These are phyloP conservation scores for Nothura maculosa DNA, from an alignment of 2,797 vertebrate species.

Conservation along the genomic window DNA sequence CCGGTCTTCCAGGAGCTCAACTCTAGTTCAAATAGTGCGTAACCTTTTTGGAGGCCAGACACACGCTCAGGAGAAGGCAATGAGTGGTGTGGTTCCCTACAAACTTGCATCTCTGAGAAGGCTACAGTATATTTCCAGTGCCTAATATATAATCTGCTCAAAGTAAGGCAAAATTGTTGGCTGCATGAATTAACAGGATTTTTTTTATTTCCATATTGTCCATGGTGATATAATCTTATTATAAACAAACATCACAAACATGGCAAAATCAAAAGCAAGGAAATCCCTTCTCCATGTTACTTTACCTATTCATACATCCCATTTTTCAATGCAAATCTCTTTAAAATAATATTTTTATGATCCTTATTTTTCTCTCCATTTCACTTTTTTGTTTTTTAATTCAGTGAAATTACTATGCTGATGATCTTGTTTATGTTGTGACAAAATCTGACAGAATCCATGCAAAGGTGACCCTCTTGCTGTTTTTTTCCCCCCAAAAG, in stretches of 20 bases:
- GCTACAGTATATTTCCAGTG: not conserved
- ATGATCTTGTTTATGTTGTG: not conserved
- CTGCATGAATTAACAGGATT: not conserved
- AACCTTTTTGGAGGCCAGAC: not conserved
- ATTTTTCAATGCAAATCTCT: not conserved
- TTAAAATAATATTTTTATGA: not conserved
- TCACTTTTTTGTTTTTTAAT: not conserved
- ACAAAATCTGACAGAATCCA: not conserved
- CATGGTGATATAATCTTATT: not conserved
- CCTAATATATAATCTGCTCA: not conserved
- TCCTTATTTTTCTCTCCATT: not conserved
- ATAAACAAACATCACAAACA: not conserved
- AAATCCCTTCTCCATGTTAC: not conserved
- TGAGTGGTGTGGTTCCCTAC: not conserved
- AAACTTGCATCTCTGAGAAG: not conserved
- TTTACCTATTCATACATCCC: not conserved
- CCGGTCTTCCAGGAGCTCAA: not conserved
- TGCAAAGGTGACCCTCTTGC: not conserved
- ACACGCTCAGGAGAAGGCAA: not conserved
- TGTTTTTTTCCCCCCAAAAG: not conserved
- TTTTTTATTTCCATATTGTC: not conserved
- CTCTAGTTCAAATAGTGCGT: not conserved
- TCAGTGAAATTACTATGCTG: not conserved
- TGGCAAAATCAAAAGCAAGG: not conserved
- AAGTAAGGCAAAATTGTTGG: not conserved